Evolutionary conservation across 2,113 vertebrate genomes (phyloP).

Genomic region (Daboia siamensis): DNA sequence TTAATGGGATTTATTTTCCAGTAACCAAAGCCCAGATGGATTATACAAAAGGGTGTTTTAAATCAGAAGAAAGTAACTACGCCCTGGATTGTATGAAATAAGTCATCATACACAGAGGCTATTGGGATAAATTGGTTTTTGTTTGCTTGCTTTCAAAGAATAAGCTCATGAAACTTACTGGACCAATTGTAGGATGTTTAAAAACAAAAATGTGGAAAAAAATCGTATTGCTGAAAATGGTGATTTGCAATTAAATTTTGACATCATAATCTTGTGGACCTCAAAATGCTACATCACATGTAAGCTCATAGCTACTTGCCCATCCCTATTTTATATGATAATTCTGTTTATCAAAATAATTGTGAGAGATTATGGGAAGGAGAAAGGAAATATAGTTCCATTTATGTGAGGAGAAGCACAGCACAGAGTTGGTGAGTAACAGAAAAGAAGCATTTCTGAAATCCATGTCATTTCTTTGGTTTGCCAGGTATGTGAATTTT

Average conservation of each 20-base stretch:
- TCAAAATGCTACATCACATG: neutral
- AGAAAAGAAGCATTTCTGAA: neutral
- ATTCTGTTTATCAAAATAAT: neutral
- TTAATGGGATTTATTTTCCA: neutral
- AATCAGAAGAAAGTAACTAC: neutral
- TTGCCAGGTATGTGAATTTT: neutral
- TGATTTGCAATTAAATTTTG: neutral
- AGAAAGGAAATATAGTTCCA: neutral
- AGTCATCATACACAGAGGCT: neutral
- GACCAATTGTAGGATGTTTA: neutral
- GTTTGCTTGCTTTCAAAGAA: neutral
- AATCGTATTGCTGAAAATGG: neutral
- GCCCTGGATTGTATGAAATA: neutral
- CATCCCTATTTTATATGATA: neutral
- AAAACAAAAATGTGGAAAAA: neutral
- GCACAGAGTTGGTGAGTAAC: neutral
- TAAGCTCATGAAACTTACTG: neutral
- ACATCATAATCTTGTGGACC: neutral
- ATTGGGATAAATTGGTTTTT: neutral
- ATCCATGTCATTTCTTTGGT: neutral
- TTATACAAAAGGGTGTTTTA: neutral
- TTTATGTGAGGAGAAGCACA: neutral
- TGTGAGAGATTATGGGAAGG: neutral
- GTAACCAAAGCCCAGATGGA: neutral
- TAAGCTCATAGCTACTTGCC: neutral